A percentile compares a stretch with the other conserved stretches of the same genome.
Evolutionary conservation across 2,888 invertebrate species (phyloP).

Genomic region (Polydrusus pterygomalis): DNA sequence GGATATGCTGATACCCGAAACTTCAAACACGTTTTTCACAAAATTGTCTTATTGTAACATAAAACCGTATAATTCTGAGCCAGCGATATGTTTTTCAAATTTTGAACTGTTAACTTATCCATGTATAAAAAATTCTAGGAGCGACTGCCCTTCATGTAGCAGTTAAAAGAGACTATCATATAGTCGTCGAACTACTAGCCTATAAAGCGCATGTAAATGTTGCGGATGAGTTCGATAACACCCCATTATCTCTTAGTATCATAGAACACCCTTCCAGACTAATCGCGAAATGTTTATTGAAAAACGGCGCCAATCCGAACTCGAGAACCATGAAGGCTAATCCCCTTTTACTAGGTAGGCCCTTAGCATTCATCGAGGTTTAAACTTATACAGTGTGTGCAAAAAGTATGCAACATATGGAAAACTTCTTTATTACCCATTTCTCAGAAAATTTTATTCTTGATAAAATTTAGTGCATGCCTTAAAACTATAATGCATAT

Average conservation of each 20-base stretch:
- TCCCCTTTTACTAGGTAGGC: slow-evolving; percentile 57
- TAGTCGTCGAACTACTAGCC: slow-evolving; percentile 57
- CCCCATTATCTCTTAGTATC: slow-evolving; percentile 58
- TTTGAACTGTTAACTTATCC: too few relatives aligned
- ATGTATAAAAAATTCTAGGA: slow-evolving; percentile 34
- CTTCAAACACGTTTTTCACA: too few relatives aligned
- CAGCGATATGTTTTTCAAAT: too few relatives aligned
- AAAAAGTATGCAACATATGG: too few relatives aligned
- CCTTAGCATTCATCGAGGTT: background rate
- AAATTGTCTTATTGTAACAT: too few relatives aligned
- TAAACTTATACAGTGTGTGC: too few relatives aligned
- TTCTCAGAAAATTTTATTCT: too few relatives aligned
- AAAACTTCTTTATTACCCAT: too few relatives aligned
- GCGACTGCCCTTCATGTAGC: slow-evolving; percentile 59
- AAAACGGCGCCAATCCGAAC: slow-evolving; percentile 57
- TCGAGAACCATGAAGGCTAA: slow-evolving; percentile 38
- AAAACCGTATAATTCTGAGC: too few relatives aligned
- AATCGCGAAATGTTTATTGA: slow-evolving; percentile 58
- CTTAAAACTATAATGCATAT: too few relatives aligned
- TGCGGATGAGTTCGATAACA: slow-evolving; percentile 61
- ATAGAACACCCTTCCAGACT: slow-evolving; percentile 55
- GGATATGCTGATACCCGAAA: too few relatives aligned
- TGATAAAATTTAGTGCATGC: too few relatives aligned
- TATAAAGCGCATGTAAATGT: slow-evolving; percentile 57
- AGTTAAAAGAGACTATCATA: slow-evolving; percentile 42